A percentile compares a stretch with the other conserved stretches of the same genome.
Conservation (phyloP, 2,888 invertebrate species). For the Eledona agricola region DNA sequence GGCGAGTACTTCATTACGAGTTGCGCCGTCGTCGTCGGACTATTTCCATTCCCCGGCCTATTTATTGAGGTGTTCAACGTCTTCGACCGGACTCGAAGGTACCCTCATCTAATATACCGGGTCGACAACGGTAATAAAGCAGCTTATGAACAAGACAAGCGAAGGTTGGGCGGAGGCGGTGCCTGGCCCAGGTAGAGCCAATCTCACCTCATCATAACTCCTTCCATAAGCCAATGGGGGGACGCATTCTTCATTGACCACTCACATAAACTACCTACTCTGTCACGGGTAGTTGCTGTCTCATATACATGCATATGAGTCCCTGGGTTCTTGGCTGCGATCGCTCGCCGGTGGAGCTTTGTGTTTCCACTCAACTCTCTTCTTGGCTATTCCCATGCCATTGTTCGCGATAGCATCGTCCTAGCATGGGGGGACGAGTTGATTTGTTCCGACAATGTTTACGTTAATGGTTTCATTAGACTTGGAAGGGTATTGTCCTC, state of each 20-base stretch:
- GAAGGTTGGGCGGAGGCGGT: constrained; percentile 60
- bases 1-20: constrained; percentile 41
- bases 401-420: constrained; percentile 29
- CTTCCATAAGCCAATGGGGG: constrained; percentile 60
- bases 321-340: constrained; percentile 19
- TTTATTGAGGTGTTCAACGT: constrained; percentile 52
- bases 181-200: constrained; percentile 60
- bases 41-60: constrained; percentile 53
- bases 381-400: constrained; percentile 17
- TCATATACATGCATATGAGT: constrained; percentile 54
- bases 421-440: constrained; percentile 22
- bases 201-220: constrained; percentile 64
- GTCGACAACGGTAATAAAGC: constrained; percentile 59
- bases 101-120: constrained; percentile 50
- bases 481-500: constrained; percentile 7
- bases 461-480: constrained; percentile 32
- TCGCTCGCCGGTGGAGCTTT: constrained; percentile 24
- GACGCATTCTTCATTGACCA: constrained; percentile 61
- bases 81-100: constrained; percentile 41
- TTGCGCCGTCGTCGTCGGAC: constrained; percentile 35
- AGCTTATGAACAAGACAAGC: constrained; percentile 60
- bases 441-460: constrained; percentile 31
- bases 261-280: constrained; percentile 61
- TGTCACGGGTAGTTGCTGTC: constrained; percentile 53
- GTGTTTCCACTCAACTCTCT: constrained; percentile 12